Conservation (phyloP, 2,797 vertebrate genomes). For the Cetoscarus ocellatus region DNA sequence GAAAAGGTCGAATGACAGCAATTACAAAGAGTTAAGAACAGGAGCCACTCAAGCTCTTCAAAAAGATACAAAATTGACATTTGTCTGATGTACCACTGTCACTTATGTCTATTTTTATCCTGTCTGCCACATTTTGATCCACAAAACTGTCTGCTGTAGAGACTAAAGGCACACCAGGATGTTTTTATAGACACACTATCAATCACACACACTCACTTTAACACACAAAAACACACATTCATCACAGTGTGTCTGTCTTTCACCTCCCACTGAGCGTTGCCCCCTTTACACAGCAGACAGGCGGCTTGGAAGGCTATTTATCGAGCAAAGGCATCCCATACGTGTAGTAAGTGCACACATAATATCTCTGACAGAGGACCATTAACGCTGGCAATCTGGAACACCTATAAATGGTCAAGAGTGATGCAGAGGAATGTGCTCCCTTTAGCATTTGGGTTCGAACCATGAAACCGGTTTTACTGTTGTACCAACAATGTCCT, state of each 20-base stretch:
- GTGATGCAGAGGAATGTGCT: background rate
- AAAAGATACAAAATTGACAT: constrained; percentile 28
- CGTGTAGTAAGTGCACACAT: constrained; percentile 1
- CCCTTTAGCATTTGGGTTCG: background rate
- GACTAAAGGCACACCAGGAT: constrained; percentile 32
- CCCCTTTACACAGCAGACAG: constrained; percentile 48
- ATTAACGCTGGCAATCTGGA: constrained; percentile 1
- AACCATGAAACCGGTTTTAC: too few species aligned
- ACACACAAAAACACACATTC: constrained; percentile 32
- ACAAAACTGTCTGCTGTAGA: constrained; percentile 50
- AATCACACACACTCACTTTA: constrained; percentile 31
- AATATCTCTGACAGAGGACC: constrained; percentile 7
- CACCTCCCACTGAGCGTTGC: constrained; percentile 58
- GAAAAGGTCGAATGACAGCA: constrained; percentile 28
- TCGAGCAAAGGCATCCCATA: constrained; percentile 26
- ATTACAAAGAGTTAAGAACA: constrained; percentile 17
- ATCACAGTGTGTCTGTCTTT: constrained; percentile 44
- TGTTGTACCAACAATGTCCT: too few species aligned
- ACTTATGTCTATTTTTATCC: constrained; percentile 70
- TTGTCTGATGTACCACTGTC: constrained; percentile 35
- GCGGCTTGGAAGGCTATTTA: constrained; percentile 38
- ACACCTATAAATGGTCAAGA: background rate
- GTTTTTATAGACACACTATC: constrained; percentile 16
- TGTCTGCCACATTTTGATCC: constrained; percentile 74
- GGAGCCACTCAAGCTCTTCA: constrained; percentile 28